Base-by-base conservation (phyloP, 2,797 vertebrate species). In the Triplophysa yarkandensis region DNA sequence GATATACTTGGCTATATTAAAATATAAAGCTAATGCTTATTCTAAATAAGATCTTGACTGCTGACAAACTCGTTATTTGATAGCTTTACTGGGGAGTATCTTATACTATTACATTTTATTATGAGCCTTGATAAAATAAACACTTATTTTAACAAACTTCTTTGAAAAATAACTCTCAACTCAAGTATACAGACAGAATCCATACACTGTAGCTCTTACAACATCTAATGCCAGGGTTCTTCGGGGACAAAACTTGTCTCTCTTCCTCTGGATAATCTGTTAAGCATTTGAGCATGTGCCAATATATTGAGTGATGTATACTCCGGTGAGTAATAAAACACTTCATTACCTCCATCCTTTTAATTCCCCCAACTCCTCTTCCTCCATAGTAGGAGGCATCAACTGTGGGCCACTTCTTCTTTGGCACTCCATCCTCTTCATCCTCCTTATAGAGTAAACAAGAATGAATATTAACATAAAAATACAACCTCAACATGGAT, bases 301-400 rank as follows among this genome's bases (percentile, higher is more conserved):
- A 19, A 34, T 57, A 58, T 44, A 57, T 36, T 66, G 28, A 36
- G 39, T 57, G 19, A 41, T 58, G n/a, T 30, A 17, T 43, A 14
- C 17, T 21, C 13, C 8, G 34, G 57, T 9, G 25, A 25, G 27
- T 69, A 10, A 54, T 69, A 52, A 67, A 76, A 44, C n/a, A 48
- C 43, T 43, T 62, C 19, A 82, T 87, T 73, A 98, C 97, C 95
- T 98, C 97, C 97, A 98, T 98, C 68, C 97, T 90, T 86, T 99
- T 99, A 83, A 99, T 99, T 65, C 97, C 97, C 0, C 97, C 97
- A 16, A 99, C 97, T 5, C 97, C 97, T 85, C 97, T 90, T 11
- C 97, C 97, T 2, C 97, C 97, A 0, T 99, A 99, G 77, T 99
- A 99, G 39, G 97, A 99, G 14, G 97, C 98, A 6, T 99, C 98